Base-by-base conservation (phyloP, 2,797 vertebrate genomes). In the Poeciliopsis paucimaculata region DNA sequence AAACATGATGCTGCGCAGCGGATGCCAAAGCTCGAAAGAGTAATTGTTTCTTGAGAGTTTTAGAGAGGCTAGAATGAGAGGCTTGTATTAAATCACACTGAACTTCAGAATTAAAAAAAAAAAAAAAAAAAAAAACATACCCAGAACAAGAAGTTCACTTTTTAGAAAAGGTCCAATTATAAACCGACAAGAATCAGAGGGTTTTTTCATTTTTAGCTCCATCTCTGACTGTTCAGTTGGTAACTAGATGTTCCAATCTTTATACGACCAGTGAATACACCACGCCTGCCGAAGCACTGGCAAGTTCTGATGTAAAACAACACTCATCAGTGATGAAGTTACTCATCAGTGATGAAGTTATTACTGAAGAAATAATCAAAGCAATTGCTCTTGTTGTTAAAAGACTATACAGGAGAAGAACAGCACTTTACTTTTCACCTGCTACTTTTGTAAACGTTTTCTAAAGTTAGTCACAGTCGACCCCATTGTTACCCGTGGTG, bases 1-100 rank as follows among this genome's bases (percentile, higher is more conserved):
- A 73, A 51, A 49, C 26, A 70, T 1, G 0, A 49, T 43, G 71
- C 60, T 20, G 36, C 8, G 62, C 31, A 60, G 28, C 12, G 60
- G 4, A 51, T 76, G 53, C 34, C 39, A 77, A 45, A 80, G 72
- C 39, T 68, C n/a, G 20, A 57, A 45, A 76, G n/a, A 60, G 15
- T 1, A 36, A 49, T 1, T 13, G 7, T 5, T 34, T 64, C 10
- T 39, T 31, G 34, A 1, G 5, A 13, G 46, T 20, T 46, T 13
- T 15, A 4, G 45, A 46, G 12, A 15, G 7, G 31, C 15, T 36
- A 36, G 31, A 64, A 34, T 34, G 6, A 31, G 60, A 34, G 6
- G 1, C 34, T 36, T 64, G 16, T 64, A 36, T 64, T 64, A 20
- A 18, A 36, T 31, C 7, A 4, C 31, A 41, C 23, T 4, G 1